Evolutionary conservation across 2,113 vertebrate genomes (phyloP).

Genomic region (Monopterus albus): DNA sequence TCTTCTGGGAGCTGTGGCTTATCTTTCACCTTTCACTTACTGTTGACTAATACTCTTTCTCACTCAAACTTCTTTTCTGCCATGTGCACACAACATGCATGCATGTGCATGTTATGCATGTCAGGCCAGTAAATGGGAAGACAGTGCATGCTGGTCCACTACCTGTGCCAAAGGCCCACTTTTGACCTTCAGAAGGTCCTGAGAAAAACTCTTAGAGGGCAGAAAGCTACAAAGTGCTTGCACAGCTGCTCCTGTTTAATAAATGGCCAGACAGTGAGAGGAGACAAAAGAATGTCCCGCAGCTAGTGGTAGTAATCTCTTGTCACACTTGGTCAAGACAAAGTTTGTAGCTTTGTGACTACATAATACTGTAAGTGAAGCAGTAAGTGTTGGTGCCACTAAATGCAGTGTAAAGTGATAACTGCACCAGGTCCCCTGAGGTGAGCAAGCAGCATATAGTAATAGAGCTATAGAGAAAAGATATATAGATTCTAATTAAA

Average conservation of each 20-base stretch:
- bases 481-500: not conserved
- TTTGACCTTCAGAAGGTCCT: slow-evolving; percentile 2
- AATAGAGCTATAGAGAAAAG: no score
- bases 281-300: not conserved
- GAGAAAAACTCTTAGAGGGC: not conserved
- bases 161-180: no score
- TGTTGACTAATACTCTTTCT: not conserved
- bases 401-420: not conserved
- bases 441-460: not conserved
- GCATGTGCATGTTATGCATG: not conserved
- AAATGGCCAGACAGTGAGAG: slow-evolving; percentile 1
- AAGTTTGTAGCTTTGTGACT: slow-evolving; percentile 12
- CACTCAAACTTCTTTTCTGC: not conserved
- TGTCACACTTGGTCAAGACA: no score
- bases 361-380: not conserved
- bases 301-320: not conserved
- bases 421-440: not conserved
- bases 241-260: slow-evolving; percentile 53
- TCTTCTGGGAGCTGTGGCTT: slow-evolving; percentile 29
- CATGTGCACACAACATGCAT: not conserved
- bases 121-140: not conserved
- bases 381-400: not conserved
- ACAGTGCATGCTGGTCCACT: not conserved
- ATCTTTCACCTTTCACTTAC: slow-evolving; percentile 53
- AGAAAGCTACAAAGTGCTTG: slow-evolving; percentile 10